A percentile compares a stretch with the other conserved stretches of the same genome.
These are phyloP conservation scores for Notiomystis cincta DNA, from an alignment of 2,113 vertebrate genomes.

Conservation along the genomic window DNA sequence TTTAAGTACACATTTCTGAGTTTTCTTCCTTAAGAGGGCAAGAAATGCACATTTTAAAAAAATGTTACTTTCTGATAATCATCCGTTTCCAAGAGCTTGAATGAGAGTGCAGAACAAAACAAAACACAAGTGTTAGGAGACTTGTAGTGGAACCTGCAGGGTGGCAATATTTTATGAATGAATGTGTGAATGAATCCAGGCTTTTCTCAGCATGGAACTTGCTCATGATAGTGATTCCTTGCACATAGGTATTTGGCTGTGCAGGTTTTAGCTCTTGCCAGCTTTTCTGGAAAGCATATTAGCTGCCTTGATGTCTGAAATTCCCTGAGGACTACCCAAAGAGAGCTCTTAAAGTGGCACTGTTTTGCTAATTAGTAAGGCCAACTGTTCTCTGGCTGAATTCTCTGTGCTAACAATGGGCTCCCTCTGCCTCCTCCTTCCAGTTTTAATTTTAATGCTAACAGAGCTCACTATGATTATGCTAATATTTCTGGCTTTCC, in stretches of 20 bases:
- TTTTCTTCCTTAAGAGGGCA: neutral
- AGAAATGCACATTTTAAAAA: neutral
- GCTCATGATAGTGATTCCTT: neutral
- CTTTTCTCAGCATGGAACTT: neutral
- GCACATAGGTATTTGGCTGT: slow-evolving; percentile 23
- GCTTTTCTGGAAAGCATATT: slow-evolving; percentile 20
- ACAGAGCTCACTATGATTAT: slow-evolving; percentile 66
- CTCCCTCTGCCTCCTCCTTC: neutral
- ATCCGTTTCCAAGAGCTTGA: neutral
- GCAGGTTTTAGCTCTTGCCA: slow-evolving; percentile 31
- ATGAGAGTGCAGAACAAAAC: neutral
- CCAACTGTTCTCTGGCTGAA: slow-evolving; percentile 66
- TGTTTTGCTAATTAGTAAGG: slow-evolving; percentile 62
- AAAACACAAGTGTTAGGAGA: neutral
- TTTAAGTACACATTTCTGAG: neutral
- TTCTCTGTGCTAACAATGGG: slow-evolving; percentile 15
- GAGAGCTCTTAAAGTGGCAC: slow-evolving; percentile 47
- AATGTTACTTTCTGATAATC: neutral
- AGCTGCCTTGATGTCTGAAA: slow-evolving; percentile 14
- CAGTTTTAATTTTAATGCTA: slow-evolving; percentile 58
- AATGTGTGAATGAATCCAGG: neutral
- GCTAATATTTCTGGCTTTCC: slow-evolving; percentile 65
- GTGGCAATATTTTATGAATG: neutral
- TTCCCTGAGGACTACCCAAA: slow-evolving; percentile 28
- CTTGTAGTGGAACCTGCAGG: neutral